Base-by-base conservation (phyloP, 2,888 invertebrate species). In the Melolontha melolontha region DNA sequence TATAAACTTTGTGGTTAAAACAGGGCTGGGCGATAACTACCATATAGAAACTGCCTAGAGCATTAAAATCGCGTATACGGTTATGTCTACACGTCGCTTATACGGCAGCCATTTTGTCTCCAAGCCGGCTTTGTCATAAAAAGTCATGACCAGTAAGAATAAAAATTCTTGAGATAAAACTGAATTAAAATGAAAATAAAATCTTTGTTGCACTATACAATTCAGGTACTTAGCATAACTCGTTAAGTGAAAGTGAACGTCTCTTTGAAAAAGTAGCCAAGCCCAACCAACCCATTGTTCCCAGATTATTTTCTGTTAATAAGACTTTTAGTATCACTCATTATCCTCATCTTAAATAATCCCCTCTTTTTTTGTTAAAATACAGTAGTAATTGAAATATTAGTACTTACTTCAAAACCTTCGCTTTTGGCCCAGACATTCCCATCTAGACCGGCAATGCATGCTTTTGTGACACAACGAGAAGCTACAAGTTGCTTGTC, bases 401-500 rank as follows among this genome's bases (percentile, higher is more conserved):
- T 8, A 34, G 68, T 79, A 93, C 94, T 94, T 89, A 96, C 96
- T 87, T 95, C 94, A 86, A 96, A 96, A 86, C 91, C 93, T 78
- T 92, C 94, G 72, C 95, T 95, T 88, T 94, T 95, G 80, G 95
- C 96, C 96, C 96, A 96, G 84, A 95, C 89, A 87, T 94, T 94
- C 84, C 96, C 96, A 86, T 96, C 95, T 88, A 94, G 95, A 86
- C 96, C 96, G 84, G 94, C 94, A 86, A 96, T 96, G 84, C 94
- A 95, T 81, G 95, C 96, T 90, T 94, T 94, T 86, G 92, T 92
- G 82, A 96, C 95, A 91, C 95, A 95, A 86, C 92, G 92, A 85
- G 95, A 95, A 84, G 95, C 95, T 88, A 96, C 89, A 88, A 96
- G 92, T 89, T 96, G 96, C 90, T 95, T 95, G 89, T 95, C 95